Percentiles rank a stretch among this genome's conserved stretches.
Evolutionary conservation across 2,888 invertebrate species (phyloP).

Genomic region (Caenorhabditis uteleia): DNA sequence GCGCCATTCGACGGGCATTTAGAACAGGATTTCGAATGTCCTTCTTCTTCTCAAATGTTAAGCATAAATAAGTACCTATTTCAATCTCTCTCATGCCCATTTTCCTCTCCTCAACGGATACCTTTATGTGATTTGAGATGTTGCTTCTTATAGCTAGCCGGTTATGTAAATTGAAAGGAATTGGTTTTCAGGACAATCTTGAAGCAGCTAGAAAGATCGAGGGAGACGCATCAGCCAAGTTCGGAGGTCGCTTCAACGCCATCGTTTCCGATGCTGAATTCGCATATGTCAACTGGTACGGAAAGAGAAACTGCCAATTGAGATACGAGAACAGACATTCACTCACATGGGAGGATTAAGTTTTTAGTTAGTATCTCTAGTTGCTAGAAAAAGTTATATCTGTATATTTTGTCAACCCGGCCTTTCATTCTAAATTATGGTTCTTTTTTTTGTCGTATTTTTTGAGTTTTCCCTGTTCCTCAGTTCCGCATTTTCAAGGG

Average conservation of each 20-base stretch:
- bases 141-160: slow-evolving; percentile 19
- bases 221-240: slow-evolving; percentile 62
- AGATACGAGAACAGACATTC: slow-evolving; percentile 64
- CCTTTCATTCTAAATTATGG: background rate
- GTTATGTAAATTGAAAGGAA: too few relatives aligned
- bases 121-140: slow-evolving; percentile 32
- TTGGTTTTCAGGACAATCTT: slow-evolving; percentile 63
- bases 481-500: too few relatives aligned
- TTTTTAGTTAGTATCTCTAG: background rate
- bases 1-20: too few relatives aligned
- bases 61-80: too few relatives aligned
- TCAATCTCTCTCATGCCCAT: slow-evolving; percentile 32
- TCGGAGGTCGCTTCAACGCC: slow-evolving; percentile 68
- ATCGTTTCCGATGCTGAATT: slow-evolving; percentile 68
- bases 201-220: slow-evolving; percentile 67
- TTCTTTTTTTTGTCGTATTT: background rate
- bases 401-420: too few relatives aligned
- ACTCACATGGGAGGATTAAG: slow-evolving; percentile 68
- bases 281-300: slow-evolving; percentile 66
- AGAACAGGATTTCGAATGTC: too few relatives aligned
- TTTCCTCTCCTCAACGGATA: background rate
- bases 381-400: too few relatives aligned
- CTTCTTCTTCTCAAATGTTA: too few relatives aligned
- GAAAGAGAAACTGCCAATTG: slow-evolving; percentile 68
- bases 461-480: background rate